Conservation (phyloP, 2,113 vertebrate species). For the Apteryx mantelli region DNA sequence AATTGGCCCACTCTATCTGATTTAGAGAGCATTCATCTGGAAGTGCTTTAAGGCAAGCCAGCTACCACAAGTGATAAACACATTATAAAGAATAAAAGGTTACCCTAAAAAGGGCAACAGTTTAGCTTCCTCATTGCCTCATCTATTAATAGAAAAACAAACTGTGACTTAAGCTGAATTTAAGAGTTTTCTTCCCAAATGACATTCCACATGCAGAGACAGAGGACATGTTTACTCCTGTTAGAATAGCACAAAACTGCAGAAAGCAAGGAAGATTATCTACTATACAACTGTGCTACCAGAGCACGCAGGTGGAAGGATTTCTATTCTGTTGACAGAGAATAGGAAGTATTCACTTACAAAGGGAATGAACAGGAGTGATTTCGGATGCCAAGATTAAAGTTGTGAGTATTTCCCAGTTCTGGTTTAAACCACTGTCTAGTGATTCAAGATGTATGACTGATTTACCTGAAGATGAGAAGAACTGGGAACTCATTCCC, state of each 20-base stretch:
- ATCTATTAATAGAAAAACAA: not conserved
- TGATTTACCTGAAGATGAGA: not conserved
- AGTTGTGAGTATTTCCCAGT: not conserved
- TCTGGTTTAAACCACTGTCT: not conserved
- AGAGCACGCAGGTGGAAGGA: not conserved
- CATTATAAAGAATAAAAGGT: not conserved
- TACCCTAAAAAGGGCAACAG: not conserved
- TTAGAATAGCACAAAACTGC: not conserved
- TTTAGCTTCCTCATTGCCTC: not conserved
- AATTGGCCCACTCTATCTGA: not conserved
- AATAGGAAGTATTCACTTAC: not conserved
- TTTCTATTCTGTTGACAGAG: not conserved
- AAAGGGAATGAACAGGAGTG: not conserved
- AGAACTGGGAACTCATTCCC: not conserved
- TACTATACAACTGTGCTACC: not conserved
- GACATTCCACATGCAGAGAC: not conserved
- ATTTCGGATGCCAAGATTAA: not conserved
- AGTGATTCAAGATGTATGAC: not conserved
- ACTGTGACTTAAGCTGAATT: not conserved
- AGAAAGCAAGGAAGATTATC: not conserved
- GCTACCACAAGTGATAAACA: not conserved
- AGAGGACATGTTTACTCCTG: not conserved
- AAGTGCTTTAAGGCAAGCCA: not conserved
- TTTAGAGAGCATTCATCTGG: not conserved
- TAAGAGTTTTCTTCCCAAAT: not conserved